phyloP scores from a whole-genome alignment of 92 coral and sea anemone species.

The Blastomussa wellsi region DNA sequence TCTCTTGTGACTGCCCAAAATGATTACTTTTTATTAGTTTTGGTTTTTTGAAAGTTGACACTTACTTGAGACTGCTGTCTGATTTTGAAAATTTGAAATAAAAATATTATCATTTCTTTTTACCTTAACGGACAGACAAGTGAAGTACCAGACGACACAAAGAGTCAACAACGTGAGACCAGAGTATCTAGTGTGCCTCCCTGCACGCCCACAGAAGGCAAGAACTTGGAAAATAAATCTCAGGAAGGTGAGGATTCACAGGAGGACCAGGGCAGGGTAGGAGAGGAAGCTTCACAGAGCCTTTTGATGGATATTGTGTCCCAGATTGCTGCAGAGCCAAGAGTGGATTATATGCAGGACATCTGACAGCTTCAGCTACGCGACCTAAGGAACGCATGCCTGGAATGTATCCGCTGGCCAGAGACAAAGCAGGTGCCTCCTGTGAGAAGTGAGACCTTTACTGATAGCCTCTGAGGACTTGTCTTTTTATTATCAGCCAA shows the following conservation, averaged over 20 bases:
- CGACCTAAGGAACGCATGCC: conserved; percentile 75
- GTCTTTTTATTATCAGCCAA: not conserved
- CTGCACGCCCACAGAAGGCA: conserved; percentile 23
- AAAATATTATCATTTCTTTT: not conserved
- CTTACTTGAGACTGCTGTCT: not conserved
- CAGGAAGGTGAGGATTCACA: not conserved
- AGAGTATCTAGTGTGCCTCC: conserved; percentile 10
- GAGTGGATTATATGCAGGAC: conserved; percentile 33
- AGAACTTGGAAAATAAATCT: not conserved
- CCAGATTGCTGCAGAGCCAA: conserved; percentile 55
- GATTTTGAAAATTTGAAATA: not conserved
- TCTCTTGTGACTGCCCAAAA: too few relatives aligned
- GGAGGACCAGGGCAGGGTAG: not conserved
- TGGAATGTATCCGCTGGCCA: conserved; percentile 77
- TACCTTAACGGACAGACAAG: not conserved
- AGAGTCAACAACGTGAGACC: conserved; percentile 4
- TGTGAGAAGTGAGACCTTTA: conserved; percentile 1
- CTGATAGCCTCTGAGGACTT: not conserved
- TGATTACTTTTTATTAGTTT: too few relatives aligned
- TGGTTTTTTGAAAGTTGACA: too few relatives aligned
- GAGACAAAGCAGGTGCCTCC: conserved; percentile 53
- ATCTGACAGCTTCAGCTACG: conserved; percentile 87
- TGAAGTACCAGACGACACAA: conserved; percentile 23
- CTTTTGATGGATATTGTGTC: conserved; percentile 60
- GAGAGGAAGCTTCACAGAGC: conserved; percentile 27